Evolutionary conservation across 2,888 invertebrate species (phyloP).

Genomic region (Hypercompe scribonia): DNA sequence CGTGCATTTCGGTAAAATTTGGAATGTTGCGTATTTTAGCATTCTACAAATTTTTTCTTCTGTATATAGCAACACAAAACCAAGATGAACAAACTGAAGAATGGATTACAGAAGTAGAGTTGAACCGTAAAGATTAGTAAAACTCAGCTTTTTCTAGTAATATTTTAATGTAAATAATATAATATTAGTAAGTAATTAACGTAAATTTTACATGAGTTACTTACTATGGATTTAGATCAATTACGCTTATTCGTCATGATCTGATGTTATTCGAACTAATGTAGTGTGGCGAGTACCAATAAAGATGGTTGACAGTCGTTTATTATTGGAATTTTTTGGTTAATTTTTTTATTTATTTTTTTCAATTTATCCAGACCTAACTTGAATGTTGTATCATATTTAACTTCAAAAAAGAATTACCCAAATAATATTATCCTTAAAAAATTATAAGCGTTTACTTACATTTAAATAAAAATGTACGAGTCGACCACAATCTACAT

Average conservation of each 20-base stretch:
- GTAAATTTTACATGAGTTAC: too few species aligned
- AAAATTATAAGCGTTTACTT: too few species aligned
- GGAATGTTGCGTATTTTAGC: background rate
- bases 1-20: background rate
- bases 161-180: background rate
- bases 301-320: background rate
- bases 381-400: too few species aligned
- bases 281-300: background rate
- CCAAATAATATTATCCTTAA: too few species aligned
- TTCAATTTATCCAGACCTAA: background rate
- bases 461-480: too few species aligned
- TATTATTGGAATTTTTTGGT: background rate
- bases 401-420: too few species aligned
- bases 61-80: background rate
- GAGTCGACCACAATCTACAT: background rate
- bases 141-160: background rate
- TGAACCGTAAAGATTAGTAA: background rate
- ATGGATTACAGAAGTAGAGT: background rate
- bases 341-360: background rate
- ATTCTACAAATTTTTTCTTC: background rate
- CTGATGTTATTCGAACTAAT: too few species aligned
- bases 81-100: background rate
- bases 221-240: too few species aligned
- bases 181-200: background rate
- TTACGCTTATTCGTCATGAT: background rate